phyloP scores from a whole-genome alignment of 2,113 vertebrate genomes.

The Nesogale talazaci region DNA sequence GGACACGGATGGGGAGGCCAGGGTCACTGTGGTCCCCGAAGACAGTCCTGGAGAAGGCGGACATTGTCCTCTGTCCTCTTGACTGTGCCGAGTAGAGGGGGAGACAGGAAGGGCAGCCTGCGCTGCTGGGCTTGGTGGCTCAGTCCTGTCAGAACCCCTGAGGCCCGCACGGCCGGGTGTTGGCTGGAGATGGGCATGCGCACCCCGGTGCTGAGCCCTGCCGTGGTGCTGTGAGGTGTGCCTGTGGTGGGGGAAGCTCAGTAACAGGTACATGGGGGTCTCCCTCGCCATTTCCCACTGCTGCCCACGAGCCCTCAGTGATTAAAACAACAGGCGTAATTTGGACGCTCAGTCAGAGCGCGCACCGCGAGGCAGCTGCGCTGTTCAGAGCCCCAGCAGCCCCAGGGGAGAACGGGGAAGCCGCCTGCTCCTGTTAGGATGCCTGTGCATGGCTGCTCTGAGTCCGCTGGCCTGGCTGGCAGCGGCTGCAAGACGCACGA shows the following conservation, averaged over 20 bases:
- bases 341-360: conserved; percentile 4
- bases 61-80: background rate
- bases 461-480: too few species aligned
- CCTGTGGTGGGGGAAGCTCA: background rate
- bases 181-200: background rate
- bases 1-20: background rate
- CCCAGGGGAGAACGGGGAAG: too few species aligned
- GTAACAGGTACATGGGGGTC: background rate
- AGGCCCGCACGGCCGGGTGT: background rate
- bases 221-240: background rate
- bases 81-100: conserved; percentile 4
- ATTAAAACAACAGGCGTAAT: conserved; percentile 20
- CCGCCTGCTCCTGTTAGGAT: too few species aligned
- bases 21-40: background rate
- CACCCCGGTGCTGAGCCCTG: background rate
- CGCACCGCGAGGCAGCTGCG: background rate
- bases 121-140: conserved; percentile 12
- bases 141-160: background rate
- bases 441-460: too few species aligned
- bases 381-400: too few species aligned
- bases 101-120: conserved; percentile 45
- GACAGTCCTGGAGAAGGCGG: background rate
- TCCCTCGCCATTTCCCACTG: conserved; percentile 17
- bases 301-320: background rate
- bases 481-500: too few species aligned